phyloP scores from a whole-genome alignment of 2,797 vertebrate genomes.

The Anguilla obscura region DNA sequence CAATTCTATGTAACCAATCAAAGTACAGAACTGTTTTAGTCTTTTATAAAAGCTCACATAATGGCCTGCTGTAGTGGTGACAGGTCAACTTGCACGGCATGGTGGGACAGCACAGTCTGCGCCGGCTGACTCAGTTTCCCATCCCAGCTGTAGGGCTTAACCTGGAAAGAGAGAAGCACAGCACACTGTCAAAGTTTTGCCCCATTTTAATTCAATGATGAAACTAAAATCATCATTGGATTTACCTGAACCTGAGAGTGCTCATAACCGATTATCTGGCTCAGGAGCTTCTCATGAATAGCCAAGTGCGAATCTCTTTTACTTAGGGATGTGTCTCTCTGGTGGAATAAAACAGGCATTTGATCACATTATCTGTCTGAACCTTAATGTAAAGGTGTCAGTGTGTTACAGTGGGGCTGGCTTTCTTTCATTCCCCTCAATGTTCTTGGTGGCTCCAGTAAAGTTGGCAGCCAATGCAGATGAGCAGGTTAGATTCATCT shows the following conservation, averaged over 20 bases:
- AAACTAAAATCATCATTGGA: background rate
- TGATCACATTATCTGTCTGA: background rate
- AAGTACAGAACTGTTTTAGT: background rate
- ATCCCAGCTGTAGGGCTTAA: conserved; percentile 80
- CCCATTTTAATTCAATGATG: background rate
- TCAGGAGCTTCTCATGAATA: conserved; percentile 81
- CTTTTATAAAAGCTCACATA: conserved; percentile 68
- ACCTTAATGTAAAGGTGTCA: background rate
- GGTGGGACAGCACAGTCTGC: conserved; percentile 81
- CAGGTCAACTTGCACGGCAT: conserved; percentile 2
- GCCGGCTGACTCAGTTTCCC: conserved; percentile 80
- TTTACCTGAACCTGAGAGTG: conserved; percentile 78
- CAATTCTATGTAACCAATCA: background rate
- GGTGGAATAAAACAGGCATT: conserved; percentile 31
- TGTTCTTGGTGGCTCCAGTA: background rate
- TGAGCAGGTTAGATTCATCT: background rate
- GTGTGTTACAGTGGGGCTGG: background rate
- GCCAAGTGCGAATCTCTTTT: conserved; percentile 73
- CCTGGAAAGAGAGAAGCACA: conserved; percentile 57
- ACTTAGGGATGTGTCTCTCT: conserved; percentile 81
- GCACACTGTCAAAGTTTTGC: background rate
- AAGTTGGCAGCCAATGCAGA: background rate
- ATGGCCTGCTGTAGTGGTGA: conserved; percentile 78
- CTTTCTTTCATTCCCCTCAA: background rate
- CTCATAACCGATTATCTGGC: conserved; percentile 81